These are phyloP conservation scores for Neosilurus mollespiculum DNA, from an alignment of 2,797 vertebrate species.

Conservation along the genomic window DNA sequence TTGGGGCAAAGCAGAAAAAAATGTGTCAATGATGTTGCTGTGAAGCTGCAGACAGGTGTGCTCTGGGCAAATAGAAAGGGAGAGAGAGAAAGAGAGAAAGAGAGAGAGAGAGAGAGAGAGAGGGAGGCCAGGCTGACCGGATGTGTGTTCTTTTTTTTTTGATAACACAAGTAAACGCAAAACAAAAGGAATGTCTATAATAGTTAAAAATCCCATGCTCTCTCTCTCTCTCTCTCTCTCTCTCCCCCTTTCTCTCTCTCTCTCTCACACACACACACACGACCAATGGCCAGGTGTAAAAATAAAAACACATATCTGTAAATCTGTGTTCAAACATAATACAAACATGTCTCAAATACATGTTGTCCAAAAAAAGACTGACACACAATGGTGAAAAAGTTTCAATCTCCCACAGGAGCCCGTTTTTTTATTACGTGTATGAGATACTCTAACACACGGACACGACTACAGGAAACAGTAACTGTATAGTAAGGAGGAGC, in stretches of 20 bases:
- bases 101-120: neutral
- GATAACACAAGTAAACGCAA: conserved; percentile 51
- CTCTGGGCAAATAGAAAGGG: conserved; percentile 62
- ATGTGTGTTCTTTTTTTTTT: conserved; percentile 51
- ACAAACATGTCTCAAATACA: conserved; percentile 37
- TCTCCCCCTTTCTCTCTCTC: conserved; percentile 18
- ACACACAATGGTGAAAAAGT: conserved; percentile 25
- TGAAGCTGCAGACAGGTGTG: conserved; percentile 56
- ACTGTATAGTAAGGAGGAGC: conserved; percentile 45
- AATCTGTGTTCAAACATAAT: conserved; percentile 10
- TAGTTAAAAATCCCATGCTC: conserved; percentile 43
- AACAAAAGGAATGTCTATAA: conserved; percentile 51
- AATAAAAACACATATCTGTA: conserved; percentile 16
- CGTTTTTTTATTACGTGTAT: conserved; percentile 21
- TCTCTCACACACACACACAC: conserved; percentile 35
- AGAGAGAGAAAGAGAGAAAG: neutral
- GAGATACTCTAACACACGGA: conserved; percentile 11
- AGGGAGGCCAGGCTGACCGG: conserved; percentile 43
- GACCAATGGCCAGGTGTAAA: conserved; percentile 13
- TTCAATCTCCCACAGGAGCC: conserved; percentile 15
- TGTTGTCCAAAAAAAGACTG: conserved; percentile 40
- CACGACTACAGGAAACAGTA: conserved; percentile 57
- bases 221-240: conserved; percentile 31
- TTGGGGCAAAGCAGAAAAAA: neutral
- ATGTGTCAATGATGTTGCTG: conserved; percentile 52